Evolutionary conservation across 2,797 vertebrate species (phyloP), one percentile per base, ranked within the genome.

Genomic region (Fringilla coelebs): DNA sequence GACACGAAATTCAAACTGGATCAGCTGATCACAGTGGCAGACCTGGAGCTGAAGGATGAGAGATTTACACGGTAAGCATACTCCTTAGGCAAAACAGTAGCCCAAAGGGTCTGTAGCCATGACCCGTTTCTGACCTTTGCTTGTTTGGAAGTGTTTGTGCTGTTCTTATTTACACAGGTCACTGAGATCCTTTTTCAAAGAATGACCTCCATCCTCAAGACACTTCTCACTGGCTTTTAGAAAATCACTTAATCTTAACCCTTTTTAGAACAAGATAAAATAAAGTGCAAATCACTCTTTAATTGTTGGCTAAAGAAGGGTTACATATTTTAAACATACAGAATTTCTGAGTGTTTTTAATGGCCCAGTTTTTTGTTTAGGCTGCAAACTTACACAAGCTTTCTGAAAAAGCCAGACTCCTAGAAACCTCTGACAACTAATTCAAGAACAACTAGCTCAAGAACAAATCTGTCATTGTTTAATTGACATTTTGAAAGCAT

Each of bases 1-100:
- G 99, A 99, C 96, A 99, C 99, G 32, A 99, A 99, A 96, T 99
- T 98, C 96, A 99, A 99, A 96, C 97, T 99, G 96, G 99, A 99
- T 97, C 99, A 99, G 97, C 98, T 99, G 97, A 99, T 99, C 72
- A 98, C 99, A 77, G 98, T 99, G 95, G 99, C 99, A 88, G 99
- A 99, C 98, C 97, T 99, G 98, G 99, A 99, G 94, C 97, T 99
- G 95, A 99, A 99, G 97, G 99, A 99, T 81, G 99, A 99, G 97
- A 99, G 99, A 97, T 98, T 99, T 97, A 99, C 99, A 88, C 98
- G 99, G 99, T 99, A 97, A 98, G 98, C 86, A 1, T 97, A 90
- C 94, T 97, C 92, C 96, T 91, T 85, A 95, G 95, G 96, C 94
- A 71, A 91, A 97, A 96, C 97, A 97, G 97, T 97, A 98, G 98